Conservation (phyloP, 2,113 vertebrate genomes). For the Cranoglanis bouderius region DNA sequence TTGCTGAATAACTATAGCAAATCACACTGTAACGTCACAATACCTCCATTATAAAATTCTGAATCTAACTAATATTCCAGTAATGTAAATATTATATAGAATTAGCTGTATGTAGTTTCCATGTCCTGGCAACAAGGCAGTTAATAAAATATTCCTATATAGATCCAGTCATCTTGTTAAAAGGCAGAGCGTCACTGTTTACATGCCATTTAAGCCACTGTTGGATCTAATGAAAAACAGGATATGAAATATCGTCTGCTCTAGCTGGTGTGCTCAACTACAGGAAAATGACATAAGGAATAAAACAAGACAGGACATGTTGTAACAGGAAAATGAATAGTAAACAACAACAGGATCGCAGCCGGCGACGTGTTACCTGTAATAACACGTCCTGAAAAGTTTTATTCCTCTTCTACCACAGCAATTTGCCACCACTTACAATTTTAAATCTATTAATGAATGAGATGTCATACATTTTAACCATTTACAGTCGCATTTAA, state of each 20-base stretch:
- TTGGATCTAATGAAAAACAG: neutral
- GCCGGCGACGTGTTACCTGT: neutral
- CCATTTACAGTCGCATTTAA: neutral
- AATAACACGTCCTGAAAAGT: neutral
- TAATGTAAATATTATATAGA: neutral
- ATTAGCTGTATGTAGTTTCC: neutral
- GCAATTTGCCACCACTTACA: neutral
- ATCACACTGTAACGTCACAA: neutral
- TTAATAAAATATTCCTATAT: neutral
- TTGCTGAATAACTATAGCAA: neutral
- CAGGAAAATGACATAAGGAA: neutral
- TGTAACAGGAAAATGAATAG: neutral
- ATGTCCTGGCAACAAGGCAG: neutral
- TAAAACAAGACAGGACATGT: neutral
- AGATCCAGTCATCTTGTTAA: neutral
- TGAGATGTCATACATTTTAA: neutral
- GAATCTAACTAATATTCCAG: neutral
- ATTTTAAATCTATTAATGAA: neutral
- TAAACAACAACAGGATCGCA: neutral
- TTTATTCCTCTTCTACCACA: neutral
- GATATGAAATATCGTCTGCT: neutral
- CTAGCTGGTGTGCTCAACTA: neutral
- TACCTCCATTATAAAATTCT: neutral
- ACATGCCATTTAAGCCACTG: neutral
- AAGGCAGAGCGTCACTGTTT: neutral